Evolutionary conservation across 2,113 vertebrate species (phyloP), one percentile per base, ranked within the genome.

Genomic region (Formicarius rufipectus): DNA sequence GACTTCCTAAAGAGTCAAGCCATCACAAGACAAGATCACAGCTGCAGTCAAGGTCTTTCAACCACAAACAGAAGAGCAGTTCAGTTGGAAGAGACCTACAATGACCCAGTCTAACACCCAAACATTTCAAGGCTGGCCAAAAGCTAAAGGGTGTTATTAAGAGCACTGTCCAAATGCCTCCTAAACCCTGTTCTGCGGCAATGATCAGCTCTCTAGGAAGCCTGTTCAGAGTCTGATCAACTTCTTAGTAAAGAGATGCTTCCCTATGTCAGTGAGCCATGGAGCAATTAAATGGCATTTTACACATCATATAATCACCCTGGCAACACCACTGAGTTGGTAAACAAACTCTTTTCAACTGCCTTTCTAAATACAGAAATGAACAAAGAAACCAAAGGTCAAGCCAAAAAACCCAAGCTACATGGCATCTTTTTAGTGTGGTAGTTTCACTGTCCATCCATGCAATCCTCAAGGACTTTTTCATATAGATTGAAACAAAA

Each of bases 231-330:
- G 31, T 59, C 18, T 28, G 35, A 59, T 33, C 21, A 66, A 33
- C 8, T 24, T 47, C 19, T 14, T 1, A 0, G 10, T 31, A 22
- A 73, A 68, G 27, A 64, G 45, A 31, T 6, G 7, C 1, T 40
- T 55, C 73, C 31, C 39, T 10, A 35, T 2, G 6, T 44, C 72
- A 78, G 5, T 21, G 39, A 73, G 31, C 14, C 27, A 63, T 1
- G 5, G 24, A 31, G 53, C 55, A 82, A 64, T 35, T 39, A 56
- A 71, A 12, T 16, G 72, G 64, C 21, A 25, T 24, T 39, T 72
- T 22, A 39, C 6, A 49, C 14, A 67, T 42, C 30, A 17, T 15
- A 33, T 15, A 31, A 68, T 37, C 31, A 49, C n/a, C 21, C 27
- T 42, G 37, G 53, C n/a, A 89, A 63, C 27, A 74, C 24, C 16